Evolutionary conservation across 2,888 invertebrate genomes (phyloP), one percentile per base, ranked within the genome.

Genomic region (Acrobeloides nanus): DNA sequence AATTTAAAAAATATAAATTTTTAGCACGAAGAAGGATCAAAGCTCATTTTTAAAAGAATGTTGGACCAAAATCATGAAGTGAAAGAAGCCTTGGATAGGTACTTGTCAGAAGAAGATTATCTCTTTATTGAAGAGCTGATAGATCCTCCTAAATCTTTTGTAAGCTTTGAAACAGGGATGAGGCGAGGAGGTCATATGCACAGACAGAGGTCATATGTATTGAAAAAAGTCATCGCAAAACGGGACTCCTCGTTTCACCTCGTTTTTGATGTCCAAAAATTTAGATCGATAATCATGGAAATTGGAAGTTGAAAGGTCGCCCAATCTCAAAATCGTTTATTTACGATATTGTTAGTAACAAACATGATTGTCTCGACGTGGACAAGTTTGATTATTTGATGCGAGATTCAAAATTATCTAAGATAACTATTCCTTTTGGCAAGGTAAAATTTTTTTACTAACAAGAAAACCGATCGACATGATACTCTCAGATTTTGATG

Each of bases 371-470:
- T 8, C 50, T 61, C 18, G 67, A 67, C 45, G 64, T 67, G 7
- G 57, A 83, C 66, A 82, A 82, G 66, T 82, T 81, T 79, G 84
- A 84, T 62, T 84, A 84, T 64, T 75, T 84, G 38, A 74, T 80
- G 17, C 76, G 84, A 20, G 84, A 69, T 31, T 35, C 54, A 10
- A 35, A 35, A 25, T 29, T 46, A 20, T 23, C 51, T 10, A 38
- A 41, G 1, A 48, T 61, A 8, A 43, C 44, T 12, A 58, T 55
- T 24, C 17, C 38, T 12, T 58, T 61, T 29, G 29, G 21, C 33
- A 39, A 17, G 34, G 57, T 57, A 26, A 17, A 46, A 18, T 4
- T 55, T 38, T 41, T 29, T 10, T 29, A 12, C 10, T 29, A 15
- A 12, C n/a, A n/a, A n/a, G n/a, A n/a, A n/a, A n/a, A n/a, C n/a